Base-by-base conservation (phyloP, 2,113 vertebrate species). In the Cygnus buccinator region DNA sequence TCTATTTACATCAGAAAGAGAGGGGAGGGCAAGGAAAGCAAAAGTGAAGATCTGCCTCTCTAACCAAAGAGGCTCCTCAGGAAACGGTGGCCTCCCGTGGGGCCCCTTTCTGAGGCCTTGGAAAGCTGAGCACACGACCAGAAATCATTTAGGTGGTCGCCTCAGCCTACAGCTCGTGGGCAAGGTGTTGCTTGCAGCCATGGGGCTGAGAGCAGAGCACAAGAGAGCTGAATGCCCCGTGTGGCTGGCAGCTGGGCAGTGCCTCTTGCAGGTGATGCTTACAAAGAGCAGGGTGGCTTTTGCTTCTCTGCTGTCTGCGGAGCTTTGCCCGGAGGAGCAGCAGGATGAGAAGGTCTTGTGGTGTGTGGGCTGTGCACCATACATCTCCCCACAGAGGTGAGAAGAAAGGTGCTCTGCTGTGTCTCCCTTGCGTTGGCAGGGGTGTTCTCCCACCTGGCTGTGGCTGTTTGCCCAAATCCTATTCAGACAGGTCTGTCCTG, bases 331-430 rank as follows among this genome's bases (percentile, higher is more conserved):
- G 50, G 59, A 61, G 57, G 28, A 50, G 44, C 44, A 71, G 55
- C 50, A 55, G n/a, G 44, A 54, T 20, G 16, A 66, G 29, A 29
- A 37, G 8, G 19, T 61, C 62, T 43, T 66, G 44, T 70, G 31
- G 10, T 26, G 13, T 18, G 37, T 35, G 39, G 54, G 11, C 46
- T 74, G 46, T 2, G 1, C 2, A 3, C 41, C 41, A 13, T 13
- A 41, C 26, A 46, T 39, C 50, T 86, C 39, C 22, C 6, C 6
- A 29, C 31, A 0, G 0, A 2, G 2, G 29, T 37, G 28, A 31
- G 14, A 28, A 39, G 35, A 8, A 19, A 3, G 3, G 17, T 81
- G 61, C 75, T 41, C 13, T 72, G 29, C 35, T 50, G 33, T 44
- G 33, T 50, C 50, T 50, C 21, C 28, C 50, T 63, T 1, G 0